These are phyloP conservation scores for Delichon dasypus DNA, from an alignment of 2,797 vertebrate species.

Conservation along the genomic window DNA sequence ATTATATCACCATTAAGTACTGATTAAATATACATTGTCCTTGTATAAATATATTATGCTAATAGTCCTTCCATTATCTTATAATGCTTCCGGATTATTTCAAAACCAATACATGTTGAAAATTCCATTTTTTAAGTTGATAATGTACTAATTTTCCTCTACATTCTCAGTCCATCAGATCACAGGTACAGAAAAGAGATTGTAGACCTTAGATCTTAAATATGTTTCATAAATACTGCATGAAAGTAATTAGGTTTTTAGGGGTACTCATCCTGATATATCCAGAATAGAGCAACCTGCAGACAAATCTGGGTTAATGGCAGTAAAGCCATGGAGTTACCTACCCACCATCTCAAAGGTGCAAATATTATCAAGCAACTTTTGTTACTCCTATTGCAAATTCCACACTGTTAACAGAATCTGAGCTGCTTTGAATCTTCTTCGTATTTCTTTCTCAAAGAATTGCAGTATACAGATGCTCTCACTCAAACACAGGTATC, in stretches of 20 bases:
- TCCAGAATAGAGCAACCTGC: background rate
- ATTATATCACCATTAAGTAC: conserved; percentile 56
- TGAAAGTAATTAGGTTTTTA: background rate
- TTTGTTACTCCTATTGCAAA: background rate
- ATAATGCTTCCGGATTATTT: conserved; percentile 32
- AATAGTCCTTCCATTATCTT: conserved; percentile 36
- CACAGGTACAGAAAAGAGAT: background rate
- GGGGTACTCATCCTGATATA: background rate
- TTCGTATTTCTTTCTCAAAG: background rate
- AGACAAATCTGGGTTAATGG: background rate
- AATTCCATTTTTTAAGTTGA: background rate
- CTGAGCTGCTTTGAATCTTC: background rate
- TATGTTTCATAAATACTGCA: background rate
- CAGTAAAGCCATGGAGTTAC: background rate
- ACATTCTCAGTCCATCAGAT: background rate
- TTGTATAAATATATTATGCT: conserved; percentile 56
- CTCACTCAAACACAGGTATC: background rate
- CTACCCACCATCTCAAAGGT: background rate
- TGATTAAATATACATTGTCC: conserved; percentile 55
- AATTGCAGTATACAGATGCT: background rate
- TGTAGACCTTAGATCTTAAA: background rate
- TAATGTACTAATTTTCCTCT: background rate
- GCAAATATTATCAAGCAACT: background rate
- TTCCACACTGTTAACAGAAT: background rate
- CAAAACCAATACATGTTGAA: background rate